Base-by-base conservation (phyloP, 2,797 vertebrate species). In the Myotis vivesi region DNA sequence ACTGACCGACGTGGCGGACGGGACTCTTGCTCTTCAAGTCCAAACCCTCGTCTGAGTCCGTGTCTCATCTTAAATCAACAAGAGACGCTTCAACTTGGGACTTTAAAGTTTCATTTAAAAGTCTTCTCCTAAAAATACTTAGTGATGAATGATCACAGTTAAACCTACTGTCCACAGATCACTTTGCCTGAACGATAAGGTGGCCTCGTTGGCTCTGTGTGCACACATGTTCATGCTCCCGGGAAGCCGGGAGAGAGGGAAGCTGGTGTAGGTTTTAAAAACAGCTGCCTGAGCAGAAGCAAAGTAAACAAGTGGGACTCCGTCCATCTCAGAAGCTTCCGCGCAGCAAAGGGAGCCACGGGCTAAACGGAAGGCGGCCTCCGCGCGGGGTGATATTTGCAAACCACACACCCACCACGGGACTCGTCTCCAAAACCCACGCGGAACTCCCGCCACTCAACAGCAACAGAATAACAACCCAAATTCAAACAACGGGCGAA, bases 131-230 rank as follows among this genome's bases (percentile, higher is more conserved):
- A 6, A 91, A 87, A 91, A 76, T 8, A 69, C 9, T 8, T 44
- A 90, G 13, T 69, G 71, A 81, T 6, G 30, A 81, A 91, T 90
- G 75, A 91, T 51, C 57, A 66, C 92, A 80, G 22, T 46, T 49
- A 94, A 84, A 51, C 88, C 28, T 64, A 9, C 30, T 87, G 59
- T 81, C 77, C 23, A 36, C 6, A 86, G 36, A 53, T 51, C 66
- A 41, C 28, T 91, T 88, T 68, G 81, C 85, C 77, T 90, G 49
- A 83, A 72, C 23, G 90, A 71, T 68, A 89, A 94, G 77, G 73
- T 75, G 28, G 23, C 22, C 5, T 82, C 19, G 5, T 59, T 89
- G 57, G 8, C 33, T 51, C 51, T 59, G n/a, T 20, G 64, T 49
- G 30, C 36, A 4, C 68, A 68, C 49, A 38, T 75, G 49, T 51